These are phyloP conservation scores for Drosophila bipectinata DNA, from an alignment of 1,140 invertebrate genomes.

Conservation along the genomic window DNA sequence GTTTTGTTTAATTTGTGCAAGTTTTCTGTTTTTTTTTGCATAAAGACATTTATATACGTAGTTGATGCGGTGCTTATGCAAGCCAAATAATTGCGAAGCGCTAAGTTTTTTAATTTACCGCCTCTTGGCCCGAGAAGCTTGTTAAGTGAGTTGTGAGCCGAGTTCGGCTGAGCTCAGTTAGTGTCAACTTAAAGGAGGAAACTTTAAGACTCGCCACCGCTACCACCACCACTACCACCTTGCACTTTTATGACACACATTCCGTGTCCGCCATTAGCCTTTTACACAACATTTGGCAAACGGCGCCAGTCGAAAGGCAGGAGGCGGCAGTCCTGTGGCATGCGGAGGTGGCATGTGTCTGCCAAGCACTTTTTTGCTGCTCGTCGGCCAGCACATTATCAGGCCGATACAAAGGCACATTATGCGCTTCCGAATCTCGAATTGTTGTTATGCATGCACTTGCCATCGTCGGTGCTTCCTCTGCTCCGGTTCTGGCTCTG, in stretches of 20 bases:
- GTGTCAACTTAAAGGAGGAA: constrained; percentile 19
- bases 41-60: constrained; percentile 3
- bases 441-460: constrained; percentile 53
- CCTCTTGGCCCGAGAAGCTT: constrained; percentile 19
- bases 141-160: constrained; percentile 51
- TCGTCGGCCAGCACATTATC: constrained; percentile 63
- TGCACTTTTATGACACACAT: constrained; percentile 78
- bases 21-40: constrained; percentile 31
- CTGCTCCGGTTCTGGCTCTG: constrained; percentile 12
- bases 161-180: neutral
- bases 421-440: constrained; percentile 74
- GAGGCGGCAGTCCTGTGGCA: neutral
- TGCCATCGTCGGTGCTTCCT: constrained; percentile 24
- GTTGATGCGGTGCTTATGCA: constrained; percentile 56
- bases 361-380: constrained; percentile 46
- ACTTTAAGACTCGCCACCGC: constrained; percentile 22
- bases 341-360: constrained; percentile 25
- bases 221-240: neutral
- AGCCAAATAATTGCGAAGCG: constrained; percentile 68
- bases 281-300: constrained; percentile 81
- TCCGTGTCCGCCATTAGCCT: constrained; percentile 46
- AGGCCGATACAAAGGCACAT: constrained; percentile 77
- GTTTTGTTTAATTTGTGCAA: constrained; percentile 70
- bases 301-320: constrained; percentile 34
- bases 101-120: constrained; percentile 76